Evolutionary conservation across 2,797 vertebrate species (phyloP).

Genomic region (Chromis chromis): DNA sequence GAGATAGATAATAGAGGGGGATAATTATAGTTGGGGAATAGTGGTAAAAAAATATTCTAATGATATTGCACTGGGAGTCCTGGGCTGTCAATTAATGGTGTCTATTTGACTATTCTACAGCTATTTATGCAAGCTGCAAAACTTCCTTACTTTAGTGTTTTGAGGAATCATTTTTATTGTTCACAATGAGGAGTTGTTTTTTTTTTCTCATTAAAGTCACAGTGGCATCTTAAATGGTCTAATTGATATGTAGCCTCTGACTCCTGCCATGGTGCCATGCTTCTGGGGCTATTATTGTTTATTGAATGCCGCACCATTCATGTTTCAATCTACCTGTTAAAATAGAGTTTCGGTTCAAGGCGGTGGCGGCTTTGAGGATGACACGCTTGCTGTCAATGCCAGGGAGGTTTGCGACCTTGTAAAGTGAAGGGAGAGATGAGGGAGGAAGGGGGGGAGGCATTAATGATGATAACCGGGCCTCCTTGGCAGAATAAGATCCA

Average conservation of each 20-base stretch:
- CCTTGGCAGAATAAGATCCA: slow-evolving; percentile 65
- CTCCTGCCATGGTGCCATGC: slow-evolving; percentile 50
- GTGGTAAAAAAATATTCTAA: slow-evolving; percentile 76
- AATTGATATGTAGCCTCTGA: slow-evolving; percentile 75
- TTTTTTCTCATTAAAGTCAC: slow-evolving; percentile 66
- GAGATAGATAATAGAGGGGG: slow-evolving; percentile 73
- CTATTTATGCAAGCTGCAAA: slow-evolving; percentile 71
- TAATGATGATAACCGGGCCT: slow-evolving; percentile 75
- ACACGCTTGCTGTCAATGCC: slow-evolving; percentile 57
- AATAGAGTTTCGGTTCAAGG: slow-evolving; percentile 35
- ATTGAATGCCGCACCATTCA: slow-evolving; percentile 54
- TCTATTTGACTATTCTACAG: slow-evolving; percentile 67
- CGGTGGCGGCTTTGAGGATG: slow-evolving; percentile 66
- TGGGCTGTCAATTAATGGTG: slow-evolving; percentile 75
- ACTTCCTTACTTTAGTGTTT: slow-evolving; percentile 59
- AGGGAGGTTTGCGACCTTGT: slow-evolving; percentile 71
- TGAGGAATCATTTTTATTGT: slow-evolving; percentile 57
- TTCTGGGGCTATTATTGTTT: slow-evolving; percentile 71
- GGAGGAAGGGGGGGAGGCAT: slow-evolving; percentile 44
- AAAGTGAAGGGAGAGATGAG: slow-evolving; percentile 61
- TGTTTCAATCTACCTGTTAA: slow-evolving; percentile 69
- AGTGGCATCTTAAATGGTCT: slow-evolving; percentile 67
- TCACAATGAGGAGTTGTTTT: slow-evolving; percentile 42
- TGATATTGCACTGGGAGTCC: slow-evolving; percentile 72
- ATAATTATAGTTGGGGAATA: slow-evolving; percentile 75